Evolutionary conservation across 2,888 invertebrate genomes (phyloP), one percentile per base, ranked within the genome.

Genomic region (Timema cristinae): DNA sequence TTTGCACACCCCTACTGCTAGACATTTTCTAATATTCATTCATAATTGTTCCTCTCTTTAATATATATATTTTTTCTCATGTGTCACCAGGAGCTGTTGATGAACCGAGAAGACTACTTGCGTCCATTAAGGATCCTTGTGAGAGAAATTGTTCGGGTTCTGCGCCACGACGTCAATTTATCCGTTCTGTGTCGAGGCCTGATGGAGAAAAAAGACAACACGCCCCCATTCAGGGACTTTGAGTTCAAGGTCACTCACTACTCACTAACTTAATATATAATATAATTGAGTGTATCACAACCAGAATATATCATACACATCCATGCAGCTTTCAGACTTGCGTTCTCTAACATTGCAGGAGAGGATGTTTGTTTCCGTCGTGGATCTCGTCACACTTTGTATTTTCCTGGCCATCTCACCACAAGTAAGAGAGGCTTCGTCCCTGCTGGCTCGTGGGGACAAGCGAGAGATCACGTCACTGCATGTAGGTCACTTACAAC

Each of bases 21-120:
- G 32, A 32, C 32, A 32, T 32, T 32, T 32, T 4, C 32, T 32
- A 32, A 32, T 32, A 32, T 32, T 32, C 1, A 32, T 32, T 32
- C 32, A 32, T 32, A 32, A 32, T 2, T 32, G 32, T 32, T 32
- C 32, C 32, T 32, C 32, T 32, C 32, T 32, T 32, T 32, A 32
- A 32, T 32, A 1, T 32, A 32, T n/a, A n/a, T n/a, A n/a, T n/a
- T n/a, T n/a, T 32, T 32, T 32, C 32, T 32, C 32, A 32, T 32
- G 32, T 32, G 32, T 32, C 4, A 32, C 78, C 86, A 93, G 85
- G 97, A 97, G 81, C 84, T 97, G 76, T 83, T 98, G 59, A 85
- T 93, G 75, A 92, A 93, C 72, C 88, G 93, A 15, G 98, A 98
- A 77, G 98, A 98, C 82, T 97, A 94, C 82, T 84, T 96, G 73